Base-by-base conservation (phyloP, 1,140 invertebrate genomes). In the Sarcophaga peregrina region DNA sequence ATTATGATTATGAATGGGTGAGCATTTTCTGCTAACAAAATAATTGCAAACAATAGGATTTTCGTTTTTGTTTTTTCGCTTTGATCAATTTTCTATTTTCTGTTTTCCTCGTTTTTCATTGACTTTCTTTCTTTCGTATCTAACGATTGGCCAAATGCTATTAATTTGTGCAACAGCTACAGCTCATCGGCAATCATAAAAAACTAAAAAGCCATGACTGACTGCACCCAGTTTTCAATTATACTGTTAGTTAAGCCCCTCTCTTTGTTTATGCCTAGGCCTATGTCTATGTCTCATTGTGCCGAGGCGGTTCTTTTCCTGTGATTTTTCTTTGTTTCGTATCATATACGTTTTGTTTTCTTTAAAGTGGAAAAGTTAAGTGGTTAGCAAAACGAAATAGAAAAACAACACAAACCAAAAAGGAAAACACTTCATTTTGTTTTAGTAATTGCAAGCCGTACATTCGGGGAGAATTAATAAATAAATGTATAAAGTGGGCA, bases 321-420 rank as follows among this genome's bases (percentile, higher is more conserved):
- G 25, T 37, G 13, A 58, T n/a, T 58, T 58, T 58, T 7, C 54
- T 58, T 7, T 58, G 54, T 58, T 7, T 58, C 15, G 52, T 54
- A 54, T 15, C 4, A 10, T 4, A 37, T 37, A 37, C 25, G 25
- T 58, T 58, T 58, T 58, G 54, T 58, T n/a, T 58, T 58, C n/a
- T 58, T n/a, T 58, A 58, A 58, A 58, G 54, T 58, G 54, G 54
- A 58, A 58, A 58, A 58, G 54, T 58, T 58, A 58, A 58, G 54
- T 58, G 54, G 54, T 58, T 58, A n/a, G 54, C 3, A 58, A 58
- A 58, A 58, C n/a, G n/a, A 58, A 58, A 37, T 2, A 37, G 4
- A 37, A 37, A 37, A 37, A 37, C 4, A 2, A 4, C 25, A 4
- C n/a, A n/a, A n/a, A n/a, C n/a, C n/a, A n/a, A n/a, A 37, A 37